Conservation (phyloP, 1,140 invertebrate genomes). For the Scaptomyza graminum region DNA sequence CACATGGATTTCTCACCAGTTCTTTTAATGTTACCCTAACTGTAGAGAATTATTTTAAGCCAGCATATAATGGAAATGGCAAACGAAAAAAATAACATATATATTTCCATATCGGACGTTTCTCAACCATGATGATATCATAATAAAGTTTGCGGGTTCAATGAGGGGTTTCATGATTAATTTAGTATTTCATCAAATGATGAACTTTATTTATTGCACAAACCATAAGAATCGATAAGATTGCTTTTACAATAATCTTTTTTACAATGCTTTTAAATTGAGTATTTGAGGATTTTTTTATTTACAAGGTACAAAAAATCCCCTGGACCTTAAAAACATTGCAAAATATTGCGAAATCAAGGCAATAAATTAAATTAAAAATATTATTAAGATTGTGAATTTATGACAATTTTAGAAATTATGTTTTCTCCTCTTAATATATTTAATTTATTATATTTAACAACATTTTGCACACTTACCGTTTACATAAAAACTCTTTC, state of each 20-base stretch:
- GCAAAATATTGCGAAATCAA: too few species aligned
- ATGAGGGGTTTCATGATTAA: conserved; percentile 14
- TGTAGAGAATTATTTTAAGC: conserved; percentile 51
- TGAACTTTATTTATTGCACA: conserved; percentile 16
- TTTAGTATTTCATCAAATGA: conserved; percentile 15
- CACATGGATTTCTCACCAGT: conserved; percentile 55
- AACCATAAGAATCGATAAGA: conserved; percentile 20
- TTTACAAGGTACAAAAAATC: too few species aligned
- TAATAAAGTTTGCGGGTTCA: neutral
- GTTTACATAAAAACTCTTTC: neutral
- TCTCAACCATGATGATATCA: conserved; percentile 18
- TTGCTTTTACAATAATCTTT: neutral
- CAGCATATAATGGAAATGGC: conserved; percentile 76
- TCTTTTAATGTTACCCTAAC: conserved; percentile 20
- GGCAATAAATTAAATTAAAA: too few species aligned
- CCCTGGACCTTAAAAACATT: too few species aligned
- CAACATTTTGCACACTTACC: too few species aligned
- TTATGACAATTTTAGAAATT: too few species aligned
- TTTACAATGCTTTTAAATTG: neutral
- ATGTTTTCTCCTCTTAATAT: neutral
- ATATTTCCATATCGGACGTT: neutral
- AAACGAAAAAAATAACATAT: conserved; percentile 52
- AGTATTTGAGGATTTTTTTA: neutral
- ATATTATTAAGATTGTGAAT: too few species aligned
- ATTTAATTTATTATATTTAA: too few species aligned